Conservation (phyloP, 2,797 vertebrate species). For the Anguilla pacifica region DNA sequence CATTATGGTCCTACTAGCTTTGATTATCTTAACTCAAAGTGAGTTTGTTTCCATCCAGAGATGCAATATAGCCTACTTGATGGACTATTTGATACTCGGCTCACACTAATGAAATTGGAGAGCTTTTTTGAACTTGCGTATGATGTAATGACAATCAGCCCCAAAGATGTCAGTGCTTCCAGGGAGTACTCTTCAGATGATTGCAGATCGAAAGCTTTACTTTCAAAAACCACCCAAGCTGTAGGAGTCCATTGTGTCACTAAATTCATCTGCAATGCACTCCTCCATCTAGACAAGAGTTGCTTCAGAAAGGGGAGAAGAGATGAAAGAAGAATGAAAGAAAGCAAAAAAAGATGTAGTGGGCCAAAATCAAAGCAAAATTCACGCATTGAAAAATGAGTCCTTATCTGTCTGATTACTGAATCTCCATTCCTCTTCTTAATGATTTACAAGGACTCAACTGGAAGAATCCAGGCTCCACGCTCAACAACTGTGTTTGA, state of each 20-base stretch:
- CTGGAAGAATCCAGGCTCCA: background rate
- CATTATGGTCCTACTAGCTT: background rate
- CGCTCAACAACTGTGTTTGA: background rate
- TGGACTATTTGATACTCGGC: background rate
- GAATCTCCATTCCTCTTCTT: background rate
- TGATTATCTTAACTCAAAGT: conserved; percentile 3
- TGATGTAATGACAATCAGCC: conserved; percentile 6
- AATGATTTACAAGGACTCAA: background rate
- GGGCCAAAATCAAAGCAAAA: background rate
- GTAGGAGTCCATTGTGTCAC: background rate
- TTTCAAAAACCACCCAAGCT: background rate
- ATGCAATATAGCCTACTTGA: background rate
- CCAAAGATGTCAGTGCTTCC: background rate
- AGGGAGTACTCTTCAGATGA: background rate
- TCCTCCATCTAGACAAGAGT: background rate
- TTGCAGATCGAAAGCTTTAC: background rate
- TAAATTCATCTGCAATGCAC: background rate
- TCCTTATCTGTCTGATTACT: background rate
- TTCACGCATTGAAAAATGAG: background rate
- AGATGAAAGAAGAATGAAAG: background rate
- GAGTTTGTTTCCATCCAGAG: background rate
- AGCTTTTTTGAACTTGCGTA: conserved; percentile 7
- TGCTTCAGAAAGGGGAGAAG: no score
- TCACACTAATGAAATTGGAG: conserved; percentile 3
- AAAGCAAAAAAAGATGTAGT: background rate